A percentile compares a stretch with the other conserved stretches of the same genome.
Evolutionary conservation across 2,888 invertebrate genomes (phyloP).

Genomic region (Rhorus exstirpatorius): DNA sequence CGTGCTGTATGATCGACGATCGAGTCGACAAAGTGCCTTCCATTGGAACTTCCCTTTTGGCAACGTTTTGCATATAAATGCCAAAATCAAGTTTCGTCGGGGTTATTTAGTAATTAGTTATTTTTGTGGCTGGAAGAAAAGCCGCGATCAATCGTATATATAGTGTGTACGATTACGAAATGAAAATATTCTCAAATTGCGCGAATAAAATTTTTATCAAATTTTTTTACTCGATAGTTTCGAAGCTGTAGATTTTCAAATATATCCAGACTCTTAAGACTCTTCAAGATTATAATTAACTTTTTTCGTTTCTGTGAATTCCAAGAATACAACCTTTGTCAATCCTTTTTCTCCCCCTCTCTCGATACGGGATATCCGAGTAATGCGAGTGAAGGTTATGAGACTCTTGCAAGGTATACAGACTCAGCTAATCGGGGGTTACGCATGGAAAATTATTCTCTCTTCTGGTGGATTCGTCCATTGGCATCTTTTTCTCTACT

Average conservation of each 20-base stretch:
- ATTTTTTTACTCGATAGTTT: no score
- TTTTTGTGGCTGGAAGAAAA: neutral
- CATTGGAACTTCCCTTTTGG: neutral
- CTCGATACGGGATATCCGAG: conserved; percentile 39
- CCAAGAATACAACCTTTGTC: conserved; percentile 17
- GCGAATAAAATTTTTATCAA: no score
- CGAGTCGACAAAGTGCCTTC: conserved; percentile 33
- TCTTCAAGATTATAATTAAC: neutral
- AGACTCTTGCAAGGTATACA: conserved; percentile 33
- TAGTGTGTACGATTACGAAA: no score
- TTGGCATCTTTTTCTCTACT: neutral
- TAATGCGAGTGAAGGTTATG: conserved; percentile 50
- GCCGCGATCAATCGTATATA: no score
- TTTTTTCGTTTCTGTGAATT: conserved; percentile 7
- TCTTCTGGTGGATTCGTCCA: conserved; percentile 29
- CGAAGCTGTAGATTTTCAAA: no score
- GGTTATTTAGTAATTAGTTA: neutral
- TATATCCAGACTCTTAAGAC: neutral
- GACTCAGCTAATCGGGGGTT: conserved; percentile 54
- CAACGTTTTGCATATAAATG: neutral
- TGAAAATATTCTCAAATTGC: no score
- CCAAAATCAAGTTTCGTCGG: neutral
- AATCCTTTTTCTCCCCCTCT: conserved; percentile 3
- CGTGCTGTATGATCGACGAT: conserved; percentile 69
- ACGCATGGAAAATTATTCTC: conserved; percentile 57